phyloP scores from a whole-genome alignment of 2,797 vertebrate genomes.

The Phalanger gymnotis region DNA sequence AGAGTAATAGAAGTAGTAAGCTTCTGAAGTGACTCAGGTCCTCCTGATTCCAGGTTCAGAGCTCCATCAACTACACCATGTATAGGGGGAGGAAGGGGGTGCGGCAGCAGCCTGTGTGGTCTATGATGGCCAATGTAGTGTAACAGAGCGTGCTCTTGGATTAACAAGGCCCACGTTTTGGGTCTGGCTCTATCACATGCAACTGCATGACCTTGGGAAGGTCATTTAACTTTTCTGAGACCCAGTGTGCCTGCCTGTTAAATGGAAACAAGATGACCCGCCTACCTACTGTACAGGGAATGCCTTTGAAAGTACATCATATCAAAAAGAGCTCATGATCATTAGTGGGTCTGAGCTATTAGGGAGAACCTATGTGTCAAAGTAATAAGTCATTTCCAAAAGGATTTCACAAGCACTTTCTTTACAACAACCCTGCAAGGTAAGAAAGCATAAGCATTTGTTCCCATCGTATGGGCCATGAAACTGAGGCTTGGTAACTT shows the following conservation, averaged over 20 bases:
- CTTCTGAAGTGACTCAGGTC: not conserved
- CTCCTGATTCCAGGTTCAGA: not conserved
- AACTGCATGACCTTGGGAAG: not conserved
- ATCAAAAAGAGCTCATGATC: not conserved
- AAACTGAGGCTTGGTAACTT: not conserved
- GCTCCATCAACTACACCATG: not conserved
- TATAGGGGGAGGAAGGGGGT: not conserved
- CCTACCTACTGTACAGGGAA: not conserved
- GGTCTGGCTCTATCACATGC: not conserved
- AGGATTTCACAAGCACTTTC: not conserved
- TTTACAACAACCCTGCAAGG: not conserved
- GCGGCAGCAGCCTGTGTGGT: not conserved
- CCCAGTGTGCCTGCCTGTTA: not conserved
- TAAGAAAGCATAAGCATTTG: not conserved
- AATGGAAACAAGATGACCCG: not conserved
- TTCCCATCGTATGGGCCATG: not conserved
- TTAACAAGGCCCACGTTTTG: not conserved
- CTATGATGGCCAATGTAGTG: not conserved
- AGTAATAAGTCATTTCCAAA: not conserved
- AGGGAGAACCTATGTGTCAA: not conserved
- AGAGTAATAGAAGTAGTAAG: not conserved
- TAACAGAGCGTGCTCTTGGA: not conserved
- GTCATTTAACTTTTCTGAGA: not conserved
- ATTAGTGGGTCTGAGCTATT: not conserved
- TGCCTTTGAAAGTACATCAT: not conserved